Evolutionary conservation across 1,140 invertebrate species (phyloP).

Genomic region (Pollicipes pollicipes): DNA sequence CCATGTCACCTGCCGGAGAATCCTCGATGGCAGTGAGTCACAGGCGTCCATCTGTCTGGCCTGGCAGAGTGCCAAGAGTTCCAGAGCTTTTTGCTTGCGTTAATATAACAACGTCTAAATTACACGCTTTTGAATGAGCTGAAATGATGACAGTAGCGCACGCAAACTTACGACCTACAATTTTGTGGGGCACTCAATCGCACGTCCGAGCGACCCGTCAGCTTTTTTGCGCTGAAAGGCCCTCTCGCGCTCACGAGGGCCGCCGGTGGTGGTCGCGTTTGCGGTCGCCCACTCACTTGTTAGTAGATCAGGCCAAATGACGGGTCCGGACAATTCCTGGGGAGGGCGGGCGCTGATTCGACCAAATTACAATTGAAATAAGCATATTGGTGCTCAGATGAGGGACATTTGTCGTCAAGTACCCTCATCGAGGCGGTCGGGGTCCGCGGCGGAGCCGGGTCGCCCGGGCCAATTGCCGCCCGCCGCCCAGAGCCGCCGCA

Average conservation of each 20-base stretch:
- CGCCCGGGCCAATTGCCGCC: background rate
- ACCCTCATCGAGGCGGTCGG: background rate
- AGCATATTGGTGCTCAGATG: background rate
- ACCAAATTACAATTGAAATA: conserved; percentile 6
- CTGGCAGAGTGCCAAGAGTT: background rate
- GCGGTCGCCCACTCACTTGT: background rate
- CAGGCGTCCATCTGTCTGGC: background rate
- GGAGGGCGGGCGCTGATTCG: background rate
- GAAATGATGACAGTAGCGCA: background rate
- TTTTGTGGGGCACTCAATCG: background rate
- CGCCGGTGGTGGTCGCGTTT: too few relatives aligned
- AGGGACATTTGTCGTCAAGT: background rate
- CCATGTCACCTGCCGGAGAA: background rate
- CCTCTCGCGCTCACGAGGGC: too few relatives aligned
- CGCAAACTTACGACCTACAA: background rate
- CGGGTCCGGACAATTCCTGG: background rate
- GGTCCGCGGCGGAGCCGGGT: too few relatives aligned
- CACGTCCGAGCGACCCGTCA: background rate
- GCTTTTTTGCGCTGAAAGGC: background rate
- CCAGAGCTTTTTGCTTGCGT: background rate
- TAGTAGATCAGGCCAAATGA: background rate
- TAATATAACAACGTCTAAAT: conserved; percentile 2
- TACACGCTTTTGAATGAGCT: background rate
- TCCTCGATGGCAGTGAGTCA: background rate
- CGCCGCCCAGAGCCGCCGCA: background rate